Base-by-base conservation (phyloP, 2,797 vertebrate species). In the Champsocephalus gunnari region DNA sequence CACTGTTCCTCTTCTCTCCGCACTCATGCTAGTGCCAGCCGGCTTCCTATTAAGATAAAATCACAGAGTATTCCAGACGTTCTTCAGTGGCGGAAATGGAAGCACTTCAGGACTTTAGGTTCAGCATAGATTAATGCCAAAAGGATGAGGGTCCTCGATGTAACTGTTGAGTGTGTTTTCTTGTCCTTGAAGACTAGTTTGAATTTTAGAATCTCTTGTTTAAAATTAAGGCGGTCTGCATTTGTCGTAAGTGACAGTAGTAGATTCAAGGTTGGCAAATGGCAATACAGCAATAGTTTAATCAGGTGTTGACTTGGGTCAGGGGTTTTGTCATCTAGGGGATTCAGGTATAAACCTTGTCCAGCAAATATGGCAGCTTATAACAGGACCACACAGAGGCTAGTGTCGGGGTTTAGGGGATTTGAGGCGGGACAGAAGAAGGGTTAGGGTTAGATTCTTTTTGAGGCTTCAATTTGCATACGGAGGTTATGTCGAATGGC, bases 31-130 rank as follows among this genome's bases (percentile, higher is more conserved):
- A 75, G 51, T 21, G 50, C 49, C 21, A 3, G 55, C 44, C n/a
- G 4, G 59, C 19, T 8, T 17, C 43, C 59, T 71, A 58, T 64
- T 67, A 65, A 70, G 77, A 87, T 82, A 74, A 72, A 71, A 82
- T 84, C 72, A 9, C 66, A 12, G 66, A 77, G 61, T 65, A 70
- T 77, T 86, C 75, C 69, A 65, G 63, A 64, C 9, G 45, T 62
- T 69, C 63, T 70, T 67, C 54, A 75, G 66, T 38, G 63, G 47
- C 3, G 56, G 74, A 73, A 49, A 75, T 44, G 71, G 59, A 78
- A 54, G 56, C 57, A 75, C 67, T 64, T 54, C 65, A 38, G 54
- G 45, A n/a, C 48, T 19, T 38, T 41, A 61, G 71, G 41, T 77
- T 69, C 28, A 28, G 14, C 12, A 58, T 12, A 54, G 75, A 78